Evolutionary conservation across 2,888 invertebrate genomes (phyloP), one percentile per base, ranked within the genome.

Genomic region (Thereva unica): DNA sequence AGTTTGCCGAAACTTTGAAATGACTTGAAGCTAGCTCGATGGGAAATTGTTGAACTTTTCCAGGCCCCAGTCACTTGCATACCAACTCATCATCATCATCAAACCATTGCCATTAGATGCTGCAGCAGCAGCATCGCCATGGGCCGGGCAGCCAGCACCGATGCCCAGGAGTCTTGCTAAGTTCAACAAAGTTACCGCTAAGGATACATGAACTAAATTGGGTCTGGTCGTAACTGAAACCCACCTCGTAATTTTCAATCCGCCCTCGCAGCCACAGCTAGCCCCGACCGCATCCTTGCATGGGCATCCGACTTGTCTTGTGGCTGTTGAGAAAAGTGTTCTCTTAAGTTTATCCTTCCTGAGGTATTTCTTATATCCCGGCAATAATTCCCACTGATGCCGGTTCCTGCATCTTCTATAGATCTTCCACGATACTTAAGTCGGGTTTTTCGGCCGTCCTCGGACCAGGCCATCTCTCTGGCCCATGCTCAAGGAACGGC

Each of bases 401-500:
- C 53, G 57, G 59, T 64, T 64, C 50, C 65, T 53, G 68, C 59
- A 54, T 65, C 68, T 68, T 68, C 68, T 68, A 68, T 68, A 68
- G 68, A 68, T 68, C 68, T 68, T 68, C 68, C 68, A 68, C 68
- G 68, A 68, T 68, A 68, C 68, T 68, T 68, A 59, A 68, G 61
- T 66, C 65, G 54, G 23, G 54, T 68, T 68, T 55, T 54, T 59
- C 59, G 59, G 34, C 65, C 56, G 49, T 61, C 61, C 47, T 54
- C 52, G 4, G 45, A 45, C 53, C 37, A 8, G 50, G n/a, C 45
- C 53, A 53, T 50, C n/a, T 40, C 47, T 54, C 35, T 50, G 12
- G 49, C 9, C 34, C 66, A 52, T 12, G 4, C 45, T 34, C 50
- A 45, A 37, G 37, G 44, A 59, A 44, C 23, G 7, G 41, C 5